Conservation (phyloP, 35 echinoderm and acorn worm genomes). For the Acanthaster planci region DNA sequence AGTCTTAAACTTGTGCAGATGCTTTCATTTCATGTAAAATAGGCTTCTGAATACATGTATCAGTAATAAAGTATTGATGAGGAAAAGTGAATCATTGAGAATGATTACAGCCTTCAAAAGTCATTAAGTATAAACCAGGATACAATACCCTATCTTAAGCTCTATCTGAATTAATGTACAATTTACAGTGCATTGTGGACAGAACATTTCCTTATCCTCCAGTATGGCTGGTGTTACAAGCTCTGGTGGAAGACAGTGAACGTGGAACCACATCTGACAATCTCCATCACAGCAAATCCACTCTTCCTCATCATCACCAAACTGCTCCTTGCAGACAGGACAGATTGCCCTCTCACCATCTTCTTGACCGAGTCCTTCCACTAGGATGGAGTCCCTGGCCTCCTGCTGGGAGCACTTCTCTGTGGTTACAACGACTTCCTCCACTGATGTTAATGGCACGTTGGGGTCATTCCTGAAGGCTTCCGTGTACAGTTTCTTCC, state of each 20-base stretch:
- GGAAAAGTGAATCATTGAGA: too few species aligned
- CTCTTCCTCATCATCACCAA: neutral
- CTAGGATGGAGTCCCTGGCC: neutral
- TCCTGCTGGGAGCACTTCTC: neutral
- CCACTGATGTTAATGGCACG: neutral
- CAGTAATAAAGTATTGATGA: too few species aligned
- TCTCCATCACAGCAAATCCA: slow-evolving; percentile 15
- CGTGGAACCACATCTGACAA: slow-evolving; percentile 8
- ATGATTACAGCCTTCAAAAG: too few species aligned
- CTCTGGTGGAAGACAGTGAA: slow-evolving; percentile 1
- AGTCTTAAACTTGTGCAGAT: too few species aligned
- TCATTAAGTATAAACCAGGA: too few species aligned
- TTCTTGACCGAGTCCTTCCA: neutral
- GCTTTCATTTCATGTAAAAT: too few species aligned
- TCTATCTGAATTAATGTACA: too few species aligned
- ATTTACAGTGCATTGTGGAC: slow-evolving; percentile 8
- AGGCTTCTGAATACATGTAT: too few species aligned
- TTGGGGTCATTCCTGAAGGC: slow-evolving; percentile 24
- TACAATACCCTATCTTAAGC: too few species aligned
- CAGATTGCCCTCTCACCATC: neutral
- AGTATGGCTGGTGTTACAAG: slow-evolving; percentile 8
- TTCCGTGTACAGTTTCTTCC: slow-evolving; percentile 3
- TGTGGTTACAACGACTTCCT: neutral
- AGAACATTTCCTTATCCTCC: slow-evolving; percentile 20
- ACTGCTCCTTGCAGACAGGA: slow-evolving; percentile 9